Conservation (phyloP, 2,113 vertebrate genomes). For the Clarias batrachus region DNA sequence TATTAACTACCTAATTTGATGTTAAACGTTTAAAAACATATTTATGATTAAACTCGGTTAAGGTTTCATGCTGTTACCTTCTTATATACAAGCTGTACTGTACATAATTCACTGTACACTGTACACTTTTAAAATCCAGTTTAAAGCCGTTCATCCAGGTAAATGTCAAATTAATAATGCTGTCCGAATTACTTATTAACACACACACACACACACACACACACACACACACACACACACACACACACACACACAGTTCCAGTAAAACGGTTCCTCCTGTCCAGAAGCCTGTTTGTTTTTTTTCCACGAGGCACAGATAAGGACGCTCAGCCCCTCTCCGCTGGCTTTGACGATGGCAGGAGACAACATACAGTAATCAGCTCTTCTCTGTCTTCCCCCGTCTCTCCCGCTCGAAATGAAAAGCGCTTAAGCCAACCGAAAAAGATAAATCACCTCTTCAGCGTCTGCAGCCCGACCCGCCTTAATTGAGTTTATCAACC, state of each 20-base stretch:
- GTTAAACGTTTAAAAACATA: no score
- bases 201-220: not conserved
- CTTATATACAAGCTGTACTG: no score
- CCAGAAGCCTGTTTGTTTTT: constrained; percentile 1
- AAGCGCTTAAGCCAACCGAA: constrained; percentile 57
- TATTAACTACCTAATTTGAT: no score
- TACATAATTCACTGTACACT: no score
- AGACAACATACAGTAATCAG: not conserved
- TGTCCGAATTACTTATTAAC: not conserved
- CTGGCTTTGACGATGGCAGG: not conserved
- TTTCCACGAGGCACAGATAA: constrained; percentile 20
- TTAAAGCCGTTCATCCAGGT: not conserved
- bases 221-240: not conserved
- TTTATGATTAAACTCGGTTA: no score
- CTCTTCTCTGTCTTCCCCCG: constrained; percentile 4
- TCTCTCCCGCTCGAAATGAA: constrained; percentile 46
- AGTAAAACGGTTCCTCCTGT: not conserved
- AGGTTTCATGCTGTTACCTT: no score
- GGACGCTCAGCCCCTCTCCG: not conserved
- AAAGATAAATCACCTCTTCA: constrained; percentile 68
- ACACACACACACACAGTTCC: not conserved
- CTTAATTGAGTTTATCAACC: constrained; percentile 70
- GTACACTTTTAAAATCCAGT: not conserved
- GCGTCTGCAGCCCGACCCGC: constrained; percentile 46
- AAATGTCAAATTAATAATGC: not conserved